Evolutionary conservation across 2,113 vertebrate genomes (phyloP).

Genomic region (Poecile atricapillus): DNA sequence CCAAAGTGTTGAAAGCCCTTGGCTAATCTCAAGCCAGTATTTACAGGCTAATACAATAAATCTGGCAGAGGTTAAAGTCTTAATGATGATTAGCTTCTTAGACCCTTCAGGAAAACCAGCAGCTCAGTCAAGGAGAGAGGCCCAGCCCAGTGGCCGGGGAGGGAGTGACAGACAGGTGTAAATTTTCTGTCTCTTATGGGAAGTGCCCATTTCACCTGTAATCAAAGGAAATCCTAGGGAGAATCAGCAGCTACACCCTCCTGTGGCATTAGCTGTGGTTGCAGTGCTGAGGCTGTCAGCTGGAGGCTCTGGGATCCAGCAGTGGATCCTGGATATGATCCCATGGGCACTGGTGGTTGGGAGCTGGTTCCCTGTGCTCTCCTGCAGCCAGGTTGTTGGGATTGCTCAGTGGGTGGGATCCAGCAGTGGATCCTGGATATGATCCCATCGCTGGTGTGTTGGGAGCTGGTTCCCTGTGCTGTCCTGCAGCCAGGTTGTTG

Average conservation of each 20-base stretch:
- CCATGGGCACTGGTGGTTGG: not conserved
- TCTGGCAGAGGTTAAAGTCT: not conserved
- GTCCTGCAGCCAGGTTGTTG: rapidly evolving
- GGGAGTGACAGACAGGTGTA: not conserved
- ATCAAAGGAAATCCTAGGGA: not conserved
- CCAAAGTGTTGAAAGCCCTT: not conserved
- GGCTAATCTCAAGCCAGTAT: not conserved
- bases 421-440: not conserved
- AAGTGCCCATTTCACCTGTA: not conserved
- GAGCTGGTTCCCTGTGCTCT: not conserved
- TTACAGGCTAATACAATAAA: not conserved
- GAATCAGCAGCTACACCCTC: not conserved
- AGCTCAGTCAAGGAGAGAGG: not conserved
- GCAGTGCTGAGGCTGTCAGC: not conserved
- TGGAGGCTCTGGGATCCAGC: not conserved
- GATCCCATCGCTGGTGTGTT: rapidly evolving
- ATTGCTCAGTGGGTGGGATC: too few species aligned
- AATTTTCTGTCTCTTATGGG: not conserved
- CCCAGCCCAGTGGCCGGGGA: rapidly evolving
- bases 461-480: not conserved
- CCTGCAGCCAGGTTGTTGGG: rapidly evolving
- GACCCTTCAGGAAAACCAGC: not conserved
- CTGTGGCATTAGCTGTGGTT: not conserved
- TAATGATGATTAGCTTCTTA: not conserved
- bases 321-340: not conserved